These are phyloP conservation scores for Deilephila elpenor DNA, from an alignment of 2,888 invertebrate species.

Conservation along the genomic window DNA sequence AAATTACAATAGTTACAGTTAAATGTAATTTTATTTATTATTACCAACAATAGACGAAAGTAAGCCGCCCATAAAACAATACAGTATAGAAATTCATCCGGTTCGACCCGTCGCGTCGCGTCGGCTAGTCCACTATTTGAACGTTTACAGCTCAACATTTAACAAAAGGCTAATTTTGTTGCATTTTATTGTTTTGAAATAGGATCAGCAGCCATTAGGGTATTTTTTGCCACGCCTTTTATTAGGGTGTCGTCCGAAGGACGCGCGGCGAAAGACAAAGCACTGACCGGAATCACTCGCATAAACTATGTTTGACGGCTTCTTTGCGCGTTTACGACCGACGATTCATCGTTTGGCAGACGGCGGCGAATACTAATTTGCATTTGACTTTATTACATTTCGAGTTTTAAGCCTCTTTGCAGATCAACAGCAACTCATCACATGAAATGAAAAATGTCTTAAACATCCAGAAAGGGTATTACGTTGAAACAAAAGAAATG, in stretches of 20 bases:
- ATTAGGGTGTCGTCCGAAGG: constrained; percentile 83
- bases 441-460: neutral
- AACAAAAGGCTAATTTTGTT: constrained; percentile 83
- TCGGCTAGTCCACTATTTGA: constrained; percentile 60
- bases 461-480: neutral
- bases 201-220: constrained; percentile 80
- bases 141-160: constrained; percentile 72
- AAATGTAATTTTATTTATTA: constrained; percentile 47
- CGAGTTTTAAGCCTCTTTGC: constrained; percentile 2
- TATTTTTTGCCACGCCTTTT: constrained; percentile 82
- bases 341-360: constrained; percentile 42
- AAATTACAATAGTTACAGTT: constrained; percentile 39
- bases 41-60: constrained; percentile 56
- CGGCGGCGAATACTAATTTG: constrained; percentile 30
- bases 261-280: constrained; percentile 80
- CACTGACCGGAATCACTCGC: constrained; percentile 75
- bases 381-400: constrained; percentile 27
- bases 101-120: constrained; percentile 49
- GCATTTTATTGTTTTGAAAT: constrained; percentile 82
- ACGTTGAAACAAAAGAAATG: neutral
- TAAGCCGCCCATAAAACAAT: constrained; percentile 73
- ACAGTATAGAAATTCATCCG: constrained; percentile 54
- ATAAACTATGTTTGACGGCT: constrained; percentile 81
- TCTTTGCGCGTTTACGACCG: constrained; percentile 74
- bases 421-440: constrained; percentile 11